Evolutionary conservation across 2,888 invertebrate species (phyloP).

Genomic region (Blera fallax): DNA sequence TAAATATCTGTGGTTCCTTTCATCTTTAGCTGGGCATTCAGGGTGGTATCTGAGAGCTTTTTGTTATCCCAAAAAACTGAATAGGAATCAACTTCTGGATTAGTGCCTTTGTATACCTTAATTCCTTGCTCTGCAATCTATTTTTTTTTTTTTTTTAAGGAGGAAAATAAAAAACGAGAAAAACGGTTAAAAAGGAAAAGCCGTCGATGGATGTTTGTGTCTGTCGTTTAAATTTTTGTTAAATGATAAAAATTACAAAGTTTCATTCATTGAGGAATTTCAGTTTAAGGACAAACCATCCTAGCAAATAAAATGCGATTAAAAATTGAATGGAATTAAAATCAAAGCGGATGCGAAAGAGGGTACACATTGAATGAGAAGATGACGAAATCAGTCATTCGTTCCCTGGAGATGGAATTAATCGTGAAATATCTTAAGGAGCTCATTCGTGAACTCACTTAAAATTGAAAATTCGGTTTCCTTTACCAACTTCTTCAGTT

Average conservation of each 20-base stretch:
- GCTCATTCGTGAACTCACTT: background rate
- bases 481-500: background rate
- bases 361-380: background rate
- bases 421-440: background rate
- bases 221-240: background rate
- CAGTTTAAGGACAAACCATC: background rate
- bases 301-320: conserved; percentile 32
- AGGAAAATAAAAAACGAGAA: background rate
- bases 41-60: conserved; percentile 92
- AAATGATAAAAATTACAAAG: background rate
- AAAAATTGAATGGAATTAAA: conserved; percentile 5
- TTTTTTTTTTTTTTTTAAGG: too few relatives aligned
- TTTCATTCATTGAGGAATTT: background rate
- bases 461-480: background rate
- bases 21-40: conserved; percentile 90
- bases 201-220: background rate
- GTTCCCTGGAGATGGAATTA: background rate
- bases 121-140: conserved; percentile 89
- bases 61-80: conserved; percentile 99
- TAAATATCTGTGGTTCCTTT: conserved; percentile 95
- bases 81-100: conserved; percentile 97
- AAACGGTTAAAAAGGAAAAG: background rate
- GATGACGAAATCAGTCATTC: background rate
- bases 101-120: conserved; percentile 94
- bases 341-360: background rate